Evolutionary conservation across 37 sponge, comb jelly and placozoan species (phyloP).

Genomic region (Trichoplax adhaerens): DNA sequence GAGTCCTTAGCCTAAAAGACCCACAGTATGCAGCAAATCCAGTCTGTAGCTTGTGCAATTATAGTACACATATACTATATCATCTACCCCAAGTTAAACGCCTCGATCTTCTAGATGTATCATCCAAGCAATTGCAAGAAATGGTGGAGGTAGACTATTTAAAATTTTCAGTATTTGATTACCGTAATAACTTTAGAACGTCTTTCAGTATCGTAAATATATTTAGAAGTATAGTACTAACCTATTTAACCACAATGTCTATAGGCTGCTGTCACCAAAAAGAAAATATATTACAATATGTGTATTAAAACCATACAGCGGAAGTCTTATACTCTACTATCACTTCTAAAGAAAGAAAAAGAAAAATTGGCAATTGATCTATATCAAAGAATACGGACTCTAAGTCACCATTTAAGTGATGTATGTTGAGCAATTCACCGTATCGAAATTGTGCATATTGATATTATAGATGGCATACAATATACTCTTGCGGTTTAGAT

Average conservation of each 20-base stretch:
- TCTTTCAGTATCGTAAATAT: no score
- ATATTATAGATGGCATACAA: no score
- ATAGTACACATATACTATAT: constrained; percentile 62
- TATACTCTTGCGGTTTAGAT: no score
- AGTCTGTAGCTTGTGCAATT: constrained; percentile 59
- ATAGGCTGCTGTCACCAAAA: constrained; percentile 43
- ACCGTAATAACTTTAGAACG: no score
- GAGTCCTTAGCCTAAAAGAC: constrained; percentile 49
- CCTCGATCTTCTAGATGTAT: constrained; percentile 41
- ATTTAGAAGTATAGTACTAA: neutral
- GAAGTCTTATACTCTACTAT: neutral
- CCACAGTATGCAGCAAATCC: constrained; percentile 54
- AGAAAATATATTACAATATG: constrained; percentile 64
- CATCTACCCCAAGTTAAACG: constrained; percentile 45
- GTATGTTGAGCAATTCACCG: no score
- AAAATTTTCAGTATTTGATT: no score
- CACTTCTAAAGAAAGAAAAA: no score
- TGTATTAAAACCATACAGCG: constrained; percentile 23
- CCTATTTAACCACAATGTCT: neutral
- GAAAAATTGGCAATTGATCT: no score
- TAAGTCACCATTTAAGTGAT: no score
- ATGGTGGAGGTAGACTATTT: constrained; percentile 23
- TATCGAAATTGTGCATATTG: no score
- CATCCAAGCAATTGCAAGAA: constrained; percentile 25
- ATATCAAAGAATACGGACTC: no score